Evolutionary conservation across 2,888 invertebrate genomes (phyloP).

Genomic region (Nomada fucata): DNA sequence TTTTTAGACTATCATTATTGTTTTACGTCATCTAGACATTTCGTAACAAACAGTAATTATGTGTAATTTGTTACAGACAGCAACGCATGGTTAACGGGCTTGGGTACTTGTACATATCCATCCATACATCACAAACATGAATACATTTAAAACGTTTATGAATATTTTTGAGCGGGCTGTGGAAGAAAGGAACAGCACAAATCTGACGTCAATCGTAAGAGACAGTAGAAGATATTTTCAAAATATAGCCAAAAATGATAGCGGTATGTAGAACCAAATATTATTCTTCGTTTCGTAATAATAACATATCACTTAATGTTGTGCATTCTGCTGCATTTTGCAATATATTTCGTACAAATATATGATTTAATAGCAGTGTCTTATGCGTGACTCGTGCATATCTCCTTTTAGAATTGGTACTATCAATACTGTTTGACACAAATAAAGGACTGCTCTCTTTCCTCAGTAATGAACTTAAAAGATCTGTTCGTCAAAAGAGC

Average conservation of each 20-base stretch:
- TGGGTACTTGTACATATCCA: not conserved
- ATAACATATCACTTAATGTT: not conserved
- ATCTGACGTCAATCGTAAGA: conserved; percentile 59
- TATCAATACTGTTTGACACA: conserved; percentile 65
- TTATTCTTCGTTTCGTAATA: not conserved
- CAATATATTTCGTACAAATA: not conserved
- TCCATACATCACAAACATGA: conserved; percentile 58
- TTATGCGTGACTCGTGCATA: not conserved
- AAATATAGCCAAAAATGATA: conserved; percentile 66
- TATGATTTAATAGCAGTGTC: not conserved
- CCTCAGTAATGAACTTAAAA: conserved; percentile 59
- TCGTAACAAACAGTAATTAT: not conserved
- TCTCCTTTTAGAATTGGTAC: conserved; percentile 58
- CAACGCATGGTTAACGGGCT: not conserved
- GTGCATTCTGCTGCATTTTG: not conserved
- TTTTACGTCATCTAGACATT: not conserved
- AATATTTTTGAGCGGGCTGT: conserved; percentile 59
- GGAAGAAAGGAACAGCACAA: conserved; percentile 33
- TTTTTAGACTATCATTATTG: not conserved
- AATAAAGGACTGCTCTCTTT: conserved; percentile 67
- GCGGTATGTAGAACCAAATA: conserved; percentile 57
- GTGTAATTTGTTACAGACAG: not conserved
- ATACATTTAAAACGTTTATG: conserved; percentile 69
- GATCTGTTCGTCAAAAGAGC: conserved; percentile 22
- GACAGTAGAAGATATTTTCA: conserved; percentile 66